A percentile compares a stretch with the other conserved stretches of the same genome.
These are phyloP conservation scores for Microtus montanus DNA, from an alignment of 2,113 vertebrate species.

Conservation along the genomic window DNA sequence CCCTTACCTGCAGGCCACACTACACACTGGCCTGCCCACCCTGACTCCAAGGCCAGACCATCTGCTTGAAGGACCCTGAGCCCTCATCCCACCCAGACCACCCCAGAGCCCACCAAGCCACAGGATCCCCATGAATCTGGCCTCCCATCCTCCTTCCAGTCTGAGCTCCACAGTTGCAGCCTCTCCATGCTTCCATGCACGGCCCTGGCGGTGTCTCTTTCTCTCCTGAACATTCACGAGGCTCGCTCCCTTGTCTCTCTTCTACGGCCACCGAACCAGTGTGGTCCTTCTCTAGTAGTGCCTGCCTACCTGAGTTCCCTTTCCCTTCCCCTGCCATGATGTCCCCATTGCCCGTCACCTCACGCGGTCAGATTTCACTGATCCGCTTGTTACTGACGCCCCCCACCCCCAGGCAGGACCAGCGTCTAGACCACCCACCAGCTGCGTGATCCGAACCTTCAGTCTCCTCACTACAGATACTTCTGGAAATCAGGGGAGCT, in stretches of 20 bases:
- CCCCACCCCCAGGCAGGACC: no score
- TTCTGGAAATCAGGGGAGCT: not conserved
- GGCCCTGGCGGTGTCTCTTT: not conserved
- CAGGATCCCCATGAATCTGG: not conserved
- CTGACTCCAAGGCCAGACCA: not conserved
- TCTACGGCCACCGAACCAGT: not conserved
- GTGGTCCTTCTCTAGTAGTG: not conserved
- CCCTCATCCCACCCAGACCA: not conserved
- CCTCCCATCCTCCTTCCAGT: no score
- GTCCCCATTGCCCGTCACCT: not conserved
- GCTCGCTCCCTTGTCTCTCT: not conserved
- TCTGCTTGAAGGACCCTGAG: not conserved
- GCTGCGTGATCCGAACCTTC: not conserved
- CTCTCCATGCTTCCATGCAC: not conserved
- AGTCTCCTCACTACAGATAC: not conserved
- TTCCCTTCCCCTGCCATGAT: not conserved
- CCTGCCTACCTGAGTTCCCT: not conserved
- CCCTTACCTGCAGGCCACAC: not conserved
- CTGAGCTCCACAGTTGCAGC: not conserved
- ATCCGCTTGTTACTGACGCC: not conserved
- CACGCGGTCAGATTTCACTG: not conserved
- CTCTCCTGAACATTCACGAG: fast-evolving
- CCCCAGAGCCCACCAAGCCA: not conserved
- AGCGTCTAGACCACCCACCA: not conserved
- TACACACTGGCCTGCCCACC: not conserved